A percentile compares a stretch with the other conserved stretches of the same genome.
Evolutionary conservation across 2,797 vertebrate species (phyloP).

Genomic region (Anisognathus igniventris): DNA sequence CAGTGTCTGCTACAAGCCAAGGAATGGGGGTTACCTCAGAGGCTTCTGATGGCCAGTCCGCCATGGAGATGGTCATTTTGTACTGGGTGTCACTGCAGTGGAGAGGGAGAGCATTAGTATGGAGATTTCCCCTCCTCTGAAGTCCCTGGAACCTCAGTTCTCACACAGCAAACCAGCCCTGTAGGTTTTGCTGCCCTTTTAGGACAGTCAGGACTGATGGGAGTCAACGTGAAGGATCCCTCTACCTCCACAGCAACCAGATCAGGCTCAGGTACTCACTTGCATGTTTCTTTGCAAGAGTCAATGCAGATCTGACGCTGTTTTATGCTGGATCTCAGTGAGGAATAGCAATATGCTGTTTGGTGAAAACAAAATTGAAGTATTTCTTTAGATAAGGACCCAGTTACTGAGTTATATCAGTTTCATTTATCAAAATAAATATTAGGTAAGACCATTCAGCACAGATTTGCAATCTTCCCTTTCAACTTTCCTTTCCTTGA

Average conservation of each 20-base stretch:
- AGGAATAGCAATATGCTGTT: conserved; percentile 74
- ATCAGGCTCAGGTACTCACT: conserved; percentile 56
- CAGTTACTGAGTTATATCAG: neutral
- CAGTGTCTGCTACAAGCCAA: neutral
- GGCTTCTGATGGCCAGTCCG: conserved; percentile 78
- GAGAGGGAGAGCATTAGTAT: neutral
- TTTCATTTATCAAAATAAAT: neutral
- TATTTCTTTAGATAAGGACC: neutral
- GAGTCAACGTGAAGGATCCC: neutral
- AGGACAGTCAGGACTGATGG: neutral
- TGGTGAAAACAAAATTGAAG: neutral
- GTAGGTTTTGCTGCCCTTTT: neutral
- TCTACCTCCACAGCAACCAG: neutral
- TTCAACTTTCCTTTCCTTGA: neutral
- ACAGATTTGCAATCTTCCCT: neutral
- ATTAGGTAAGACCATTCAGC: neutral
- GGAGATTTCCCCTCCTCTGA: neutral
- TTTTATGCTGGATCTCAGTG: conserved; percentile 48
- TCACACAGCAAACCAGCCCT: neutral
- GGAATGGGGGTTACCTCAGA: conserved; percentile 66
- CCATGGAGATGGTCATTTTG: conserved; percentile 84
- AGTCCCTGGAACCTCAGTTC: neutral
- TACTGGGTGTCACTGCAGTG: conserved; percentile 77
- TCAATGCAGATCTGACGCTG: conserved; percentile 72
- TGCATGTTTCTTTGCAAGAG: conserved; percentile 78